A percentile compares a stretch with the other conserved stretches of the same genome.
Conservation (phyloP, 1,140 invertebrate genomes). For the Sminthurides bifidus region DNA sequence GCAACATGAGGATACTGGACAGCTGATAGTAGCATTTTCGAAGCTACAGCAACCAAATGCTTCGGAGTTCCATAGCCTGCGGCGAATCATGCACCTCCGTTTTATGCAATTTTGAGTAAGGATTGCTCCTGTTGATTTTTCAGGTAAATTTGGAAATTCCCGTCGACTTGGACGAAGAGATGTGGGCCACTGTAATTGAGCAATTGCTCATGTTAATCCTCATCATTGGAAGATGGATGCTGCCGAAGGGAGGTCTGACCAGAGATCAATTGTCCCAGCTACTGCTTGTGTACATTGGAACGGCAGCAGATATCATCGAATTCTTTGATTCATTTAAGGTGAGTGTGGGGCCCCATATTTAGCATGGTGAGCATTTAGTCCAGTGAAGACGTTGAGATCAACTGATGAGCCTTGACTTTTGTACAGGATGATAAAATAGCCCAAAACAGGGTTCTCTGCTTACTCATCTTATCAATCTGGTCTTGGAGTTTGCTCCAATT, state of each 20-base stretch:
- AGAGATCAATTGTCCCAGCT: constrained; percentile 82
- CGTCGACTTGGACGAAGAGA: constrained; percentile 43
- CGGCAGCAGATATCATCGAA: constrained; percentile 88
- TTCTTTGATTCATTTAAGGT: constrained; percentile 87
- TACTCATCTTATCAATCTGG: constrained; percentile 68
- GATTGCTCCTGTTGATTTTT: background rate
- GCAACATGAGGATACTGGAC: no score
- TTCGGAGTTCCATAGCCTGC: no score
- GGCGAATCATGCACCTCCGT: no score
- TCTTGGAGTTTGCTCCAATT: constrained; percentile 83
- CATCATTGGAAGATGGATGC: constrained; percentile 75
- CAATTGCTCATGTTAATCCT: constrained; percentile 78
- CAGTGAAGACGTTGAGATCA: background rate
- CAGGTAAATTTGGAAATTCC: constrained; percentile 31
- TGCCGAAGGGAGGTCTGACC: constrained; percentile 78
- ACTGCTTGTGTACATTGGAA: constrained; percentile 61
- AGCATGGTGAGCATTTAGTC: background rate
- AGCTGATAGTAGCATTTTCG: no score
- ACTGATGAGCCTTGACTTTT: background rate
- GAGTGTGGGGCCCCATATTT: constrained; percentile 1
- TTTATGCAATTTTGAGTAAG: background rate
- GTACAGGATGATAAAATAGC: constrained; percentile 57
- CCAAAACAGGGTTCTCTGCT: constrained; percentile 55
- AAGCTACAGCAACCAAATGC: no score
- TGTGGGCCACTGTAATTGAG: constrained; percentile 75